Evolutionary conservation across 2,888 invertebrate genomes (phyloP).

Genomic region (Andrena bicolor): DNA sequence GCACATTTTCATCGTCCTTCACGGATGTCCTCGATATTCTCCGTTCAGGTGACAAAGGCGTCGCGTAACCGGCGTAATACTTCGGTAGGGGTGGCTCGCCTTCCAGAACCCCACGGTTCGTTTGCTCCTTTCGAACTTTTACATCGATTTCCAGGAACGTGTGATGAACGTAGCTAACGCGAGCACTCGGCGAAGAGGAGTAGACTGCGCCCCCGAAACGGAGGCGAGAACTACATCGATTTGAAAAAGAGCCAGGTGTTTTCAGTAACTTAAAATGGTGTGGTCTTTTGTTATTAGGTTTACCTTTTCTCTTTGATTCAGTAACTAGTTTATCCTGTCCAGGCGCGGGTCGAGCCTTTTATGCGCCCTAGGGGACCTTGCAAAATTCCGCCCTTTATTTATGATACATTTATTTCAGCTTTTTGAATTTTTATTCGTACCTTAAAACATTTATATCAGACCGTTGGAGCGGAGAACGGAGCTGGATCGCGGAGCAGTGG

Average conservation of each 20-base stretch:
- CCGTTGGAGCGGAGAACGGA: too few species aligned
- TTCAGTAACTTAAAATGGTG: neutral
- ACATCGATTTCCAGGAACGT: neutral
- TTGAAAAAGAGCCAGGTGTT: neutral
- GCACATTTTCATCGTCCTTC: neutral
- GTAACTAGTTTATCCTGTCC: too few species aligned
- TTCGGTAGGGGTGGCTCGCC: neutral
- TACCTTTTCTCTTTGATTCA: too few species aligned
- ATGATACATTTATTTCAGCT: too few species aligned
- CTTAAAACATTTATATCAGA: too few species aligned
- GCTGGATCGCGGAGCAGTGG: too few species aligned
- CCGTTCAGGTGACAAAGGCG: neutral
- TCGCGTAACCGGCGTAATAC: neutral
- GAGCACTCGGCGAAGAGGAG: neutral
- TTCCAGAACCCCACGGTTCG: neutral
- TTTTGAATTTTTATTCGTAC: too few species aligned
- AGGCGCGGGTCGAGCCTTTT: too few species aligned
- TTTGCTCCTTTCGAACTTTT: constrained; percentile 3
- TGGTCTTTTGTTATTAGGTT: neutral
- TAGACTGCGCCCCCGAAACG: neutral
- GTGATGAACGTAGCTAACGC: neutral
- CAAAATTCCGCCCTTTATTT: too few species aligned
- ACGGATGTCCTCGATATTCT: neutral
- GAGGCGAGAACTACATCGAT: neutral
- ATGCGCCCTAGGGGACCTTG: too few species aligned